These are phyloP conservation scores for Dryocosmus kuriphilus DNA, from an alignment of 2,888 invertebrate genomes.

Conservation along the genomic window DNA sequence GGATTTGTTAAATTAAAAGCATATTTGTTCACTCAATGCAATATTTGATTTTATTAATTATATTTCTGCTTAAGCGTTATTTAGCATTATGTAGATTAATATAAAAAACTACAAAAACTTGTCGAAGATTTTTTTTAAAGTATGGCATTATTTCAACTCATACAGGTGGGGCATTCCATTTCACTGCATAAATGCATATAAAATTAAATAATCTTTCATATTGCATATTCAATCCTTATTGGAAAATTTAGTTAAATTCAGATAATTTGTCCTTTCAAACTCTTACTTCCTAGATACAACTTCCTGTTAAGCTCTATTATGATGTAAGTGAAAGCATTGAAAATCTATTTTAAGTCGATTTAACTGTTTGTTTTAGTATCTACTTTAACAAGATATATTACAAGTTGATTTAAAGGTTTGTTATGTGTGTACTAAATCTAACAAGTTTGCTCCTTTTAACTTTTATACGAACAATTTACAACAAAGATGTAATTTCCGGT, in stretches of 20 bases:
- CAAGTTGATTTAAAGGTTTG: slow-evolving; percentile 25
- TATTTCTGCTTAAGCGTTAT: too few relatives aligned
- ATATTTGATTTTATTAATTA: too few relatives aligned
- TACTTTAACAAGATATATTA: slow-evolving; percentile 17
- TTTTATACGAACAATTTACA: slow-evolving; percentile 21
- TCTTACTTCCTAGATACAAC: not conserved
- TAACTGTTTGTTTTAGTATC: slow-evolving; percentile 30
- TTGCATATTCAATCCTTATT: too few relatives aligned
- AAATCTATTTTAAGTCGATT: not conserved
- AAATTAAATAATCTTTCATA: too few relatives aligned
- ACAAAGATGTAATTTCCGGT: slow-evolving; percentile 35
- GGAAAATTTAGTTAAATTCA: not conserved
- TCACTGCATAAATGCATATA: too few relatives aligned
- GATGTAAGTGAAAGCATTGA: slow-evolving; percentile 7
- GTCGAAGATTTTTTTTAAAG: too few relatives aligned
- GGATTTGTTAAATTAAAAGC: too few relatives aligned
- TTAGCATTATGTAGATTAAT: too few relatives aligned
- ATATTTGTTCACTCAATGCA: too few relatives aligned
- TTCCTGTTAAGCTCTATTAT: not conserved
- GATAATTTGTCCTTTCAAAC: not conserved
- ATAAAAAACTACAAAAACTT: too few relatives aligned
- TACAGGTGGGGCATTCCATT: too few relatives aligned
- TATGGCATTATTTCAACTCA: too few relatives aligned
- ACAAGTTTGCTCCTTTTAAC: slow-evolving; percentile 25
- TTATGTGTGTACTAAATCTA: slow-evolving; percentile 19